Base-by-base conservation (phyloP, 2,888 invertebrate species). In the Machimus atricapillus region DNA sequence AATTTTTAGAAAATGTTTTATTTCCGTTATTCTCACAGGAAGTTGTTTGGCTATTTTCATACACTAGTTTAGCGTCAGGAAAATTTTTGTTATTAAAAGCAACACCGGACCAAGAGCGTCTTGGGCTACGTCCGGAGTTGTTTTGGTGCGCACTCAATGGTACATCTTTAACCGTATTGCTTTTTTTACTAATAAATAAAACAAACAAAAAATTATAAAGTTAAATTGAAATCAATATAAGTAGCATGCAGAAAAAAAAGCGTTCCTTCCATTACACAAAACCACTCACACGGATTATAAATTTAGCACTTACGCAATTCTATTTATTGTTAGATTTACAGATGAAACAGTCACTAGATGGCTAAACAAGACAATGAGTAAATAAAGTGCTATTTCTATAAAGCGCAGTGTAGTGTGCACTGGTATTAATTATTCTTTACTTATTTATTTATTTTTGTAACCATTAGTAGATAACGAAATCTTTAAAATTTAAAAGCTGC, bases 341-440 rank as follows among this genome's bases (percentile, higher is more conserved):
- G 97, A 96, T 93, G 97, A 97, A 94, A 97, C 96, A 94, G 96
- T 97, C 96, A 96, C 96, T 95, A 97, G 96, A 95, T 97, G 96
- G 96, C 97, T 97, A 96, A 91, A 90, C 89, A 89, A 89, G 88
- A 86, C 34, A 87, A 78, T 40, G 58, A 78, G 37, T 85, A 43
- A 85, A 74, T 74, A 74, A 23, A 31, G 85, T 85, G 85, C 85
- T 46, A 37, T 37, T 83, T 8, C 31, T 23, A 43, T n/a, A 74
- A 46, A 27, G 40, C 46, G 40, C 74, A 6, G 12, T 85, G 74
- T 85, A 85, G 85, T 85, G 85, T 85, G 85, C 85, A 85, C 85
- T 74, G 85, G n/a, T 76, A 37, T 76, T 66, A 12, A 40, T 40
- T 40, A 40, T 40, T 40, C 4, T 14, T 66, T 66, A 7, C 8